Evolutionary conservation across 1,140 invertebrate species (phyloP).

Genomic region (Formica exsecta): DNA sequence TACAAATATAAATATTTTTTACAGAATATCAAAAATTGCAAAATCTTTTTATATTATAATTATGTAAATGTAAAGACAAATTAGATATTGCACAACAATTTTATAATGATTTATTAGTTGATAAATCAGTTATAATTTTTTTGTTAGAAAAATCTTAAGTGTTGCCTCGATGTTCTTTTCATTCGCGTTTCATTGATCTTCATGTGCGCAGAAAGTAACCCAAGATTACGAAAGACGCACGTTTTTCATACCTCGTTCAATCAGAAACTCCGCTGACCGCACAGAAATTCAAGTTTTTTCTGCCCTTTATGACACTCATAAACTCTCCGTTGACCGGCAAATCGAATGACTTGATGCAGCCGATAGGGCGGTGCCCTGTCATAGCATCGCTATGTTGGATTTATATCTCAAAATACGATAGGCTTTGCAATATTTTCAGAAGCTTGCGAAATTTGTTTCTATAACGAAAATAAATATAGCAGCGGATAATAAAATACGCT

Average conservation of each 20-base stretch:
- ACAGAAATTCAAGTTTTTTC: constrained; percentile 56
- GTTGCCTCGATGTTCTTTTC: constrained; percentile 11
- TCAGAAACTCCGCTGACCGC: constrained; percentile 50
- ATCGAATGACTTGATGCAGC: constrained; percentile 33
- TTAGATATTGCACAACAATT: background rate
- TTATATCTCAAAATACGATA: constrained; percentile 33
- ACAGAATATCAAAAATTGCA: background rate
- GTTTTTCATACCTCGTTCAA: constrained; percentile 62
- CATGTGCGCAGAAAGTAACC: constrained; percentile 30
- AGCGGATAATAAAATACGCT: constrained; percentile 4
- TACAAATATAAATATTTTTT: background rate
- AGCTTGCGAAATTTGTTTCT: constrained; percentile 12
- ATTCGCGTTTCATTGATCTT: constrained; percentile 42
- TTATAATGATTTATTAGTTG: background rate
- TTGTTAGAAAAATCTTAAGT: background rate
- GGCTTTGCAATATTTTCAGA: constrained; percentile 24
- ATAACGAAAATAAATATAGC: background rate
- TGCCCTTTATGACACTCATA: constrained; percentile 51
- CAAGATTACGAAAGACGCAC: background rate
- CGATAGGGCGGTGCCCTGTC: constrained; percentile 6
- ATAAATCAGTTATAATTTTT: no score
- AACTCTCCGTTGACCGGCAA: constrained; percentile 38
- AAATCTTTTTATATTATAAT: constrained; percentile 1
- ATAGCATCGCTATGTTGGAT: background rate
- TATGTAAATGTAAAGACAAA: background rate